phyloP scores from a whole-genome alignment of 2,113 vertebrate genomes.

The Pseudorhombus dupliciocellatus region DNA sequence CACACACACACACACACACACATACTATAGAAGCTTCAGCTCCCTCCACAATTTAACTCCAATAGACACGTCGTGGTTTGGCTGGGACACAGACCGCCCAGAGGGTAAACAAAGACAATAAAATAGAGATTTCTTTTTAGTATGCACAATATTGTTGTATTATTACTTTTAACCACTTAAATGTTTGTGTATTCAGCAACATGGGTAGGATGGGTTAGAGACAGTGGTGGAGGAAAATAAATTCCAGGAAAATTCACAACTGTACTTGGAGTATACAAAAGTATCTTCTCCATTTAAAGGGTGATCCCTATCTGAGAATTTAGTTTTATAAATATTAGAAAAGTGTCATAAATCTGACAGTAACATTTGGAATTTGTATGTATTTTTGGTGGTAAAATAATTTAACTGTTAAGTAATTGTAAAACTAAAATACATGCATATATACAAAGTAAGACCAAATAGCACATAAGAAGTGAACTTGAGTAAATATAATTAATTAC shows the following conservation, averaged over 20 bases:
- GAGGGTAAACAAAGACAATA: conserved; percentile 43
- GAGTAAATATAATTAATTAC: not conserved
- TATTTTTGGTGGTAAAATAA: not conserved
- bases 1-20: conserved; percentile 16
- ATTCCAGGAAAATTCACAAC: too few species aligned
- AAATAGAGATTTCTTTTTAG: not conserved
- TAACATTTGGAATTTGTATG: not conserved
- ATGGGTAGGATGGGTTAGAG: not conserved
- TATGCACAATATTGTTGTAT: not conserved
- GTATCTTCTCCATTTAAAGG: too few species aligned
- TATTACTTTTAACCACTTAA: not conserved
- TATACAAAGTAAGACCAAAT: not conserved
- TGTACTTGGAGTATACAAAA: too few species aligned
- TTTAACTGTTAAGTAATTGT: not conserved
- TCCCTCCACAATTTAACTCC: conserved; percentile 53
- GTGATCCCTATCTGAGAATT: too few species aligned
- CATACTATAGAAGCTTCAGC: conserved; percentile 34
- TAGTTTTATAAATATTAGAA: too few species aligned
- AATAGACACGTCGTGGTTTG: conserved; percentile 38
- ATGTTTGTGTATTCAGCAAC: not conserved
- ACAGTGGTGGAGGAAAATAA: too few species aligned
- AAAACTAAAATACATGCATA: not conserved
- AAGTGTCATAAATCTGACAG: not conserved
- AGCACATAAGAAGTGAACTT: not conserved
- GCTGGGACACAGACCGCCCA: conserved; percentile 20